Evolutionary conservation across 2,888 invertebrate species (phyloP), one percentile per base, ranked within the genome.

Genomic region (Tenthredo mesomela): DNA sequence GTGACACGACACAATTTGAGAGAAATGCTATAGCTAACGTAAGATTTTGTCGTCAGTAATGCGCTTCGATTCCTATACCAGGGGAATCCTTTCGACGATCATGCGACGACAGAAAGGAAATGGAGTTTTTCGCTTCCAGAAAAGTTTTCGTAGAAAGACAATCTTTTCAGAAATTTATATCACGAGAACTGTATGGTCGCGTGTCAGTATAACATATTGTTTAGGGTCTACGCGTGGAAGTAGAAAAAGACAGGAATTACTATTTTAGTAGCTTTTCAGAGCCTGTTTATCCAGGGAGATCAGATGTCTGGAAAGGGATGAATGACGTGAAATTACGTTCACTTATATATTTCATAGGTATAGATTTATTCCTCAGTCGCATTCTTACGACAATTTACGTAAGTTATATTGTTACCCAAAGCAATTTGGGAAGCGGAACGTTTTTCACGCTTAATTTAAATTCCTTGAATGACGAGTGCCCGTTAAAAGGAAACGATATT

Each of bases 401-500:
- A n/a, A n/a, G 40, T 33, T n/a, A n/a, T 54, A 77, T 77, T 77
- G 15, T 10, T 77, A 80, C 15, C 40, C 29, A 7, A 40, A 29
- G 80, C 80, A 80, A 80, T 58, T 61, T 80, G 12, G 58, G 25
- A 80, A 61, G 21, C 40, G 61, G 61, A 61, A 61, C 58, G 37
- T 40, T 80, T 80, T 37, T 80, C 61, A 37, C 61, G 61, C 33
- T 40, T 80, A 80, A 80, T 80, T 80, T 80, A 40, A 80, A 80
- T 80, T 80, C 80, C 80, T 61, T 29, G 12, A 80, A 80, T 80
- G 80, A 61, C 80, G 58, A 80, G 80, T 80, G 80, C 40, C 61
- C 58, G 61, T 61, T 80, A 80, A 80, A 80, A 40, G 40, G 80
- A 80, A 80, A 80, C 80, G 80, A 58, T 80, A 61, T 61, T 61